Evolutionary conservation across 2,797 vertebrate species (phyloP), one percentile per base, ranked within the genome.

Genomic region (Phalanger gymnotis): DNA sequence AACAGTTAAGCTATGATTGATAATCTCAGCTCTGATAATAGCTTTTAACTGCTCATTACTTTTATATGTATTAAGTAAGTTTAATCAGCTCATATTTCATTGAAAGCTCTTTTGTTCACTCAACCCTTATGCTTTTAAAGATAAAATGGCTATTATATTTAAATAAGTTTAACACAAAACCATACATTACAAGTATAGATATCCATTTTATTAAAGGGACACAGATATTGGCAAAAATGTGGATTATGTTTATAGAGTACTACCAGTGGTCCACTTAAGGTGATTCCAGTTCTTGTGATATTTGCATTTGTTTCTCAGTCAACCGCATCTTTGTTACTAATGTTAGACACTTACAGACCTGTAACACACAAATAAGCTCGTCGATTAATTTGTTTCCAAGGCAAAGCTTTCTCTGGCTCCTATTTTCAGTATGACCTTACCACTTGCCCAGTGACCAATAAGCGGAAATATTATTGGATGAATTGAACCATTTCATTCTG

Each of bases 1-100:
- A 91, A 96, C 52, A 91, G 51, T 94, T 96, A 92, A 95, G 40
- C 93, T 94, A 94, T 95, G 91, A 96, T 93, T 97, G 93, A 97
- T 30, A 96, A 93, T 4, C 91, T 94, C 93, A 54, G 90, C 90
- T 95, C 47, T 96, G 16, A 25, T 53, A 93, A 95, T 87, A 53
- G 30, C 47, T 96, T 28, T 13, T 96, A 93, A 92, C 47, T 57
- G 47, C 58, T 93, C 92, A 89, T 93, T 81, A 73, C 40, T 94
- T 97, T 97, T 96, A 81, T 56, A 96, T 91, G n/a, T 91, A 54
- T 54, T 92, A 94, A 97, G 56, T 51, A 92, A 87, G 55, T 94
- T n/a, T 90, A 90, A 94, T 93, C n/a, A 90, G 54, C 55, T 96
- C 56, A 94, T 0, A 0, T 95, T 93, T 96, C 96, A 91, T 13